Evolutionary conservation across 1,140 invertebrate species (phyloP), one percentile per base, ranked within the genome.

Genomic region (Oppia nitens): DNA sequence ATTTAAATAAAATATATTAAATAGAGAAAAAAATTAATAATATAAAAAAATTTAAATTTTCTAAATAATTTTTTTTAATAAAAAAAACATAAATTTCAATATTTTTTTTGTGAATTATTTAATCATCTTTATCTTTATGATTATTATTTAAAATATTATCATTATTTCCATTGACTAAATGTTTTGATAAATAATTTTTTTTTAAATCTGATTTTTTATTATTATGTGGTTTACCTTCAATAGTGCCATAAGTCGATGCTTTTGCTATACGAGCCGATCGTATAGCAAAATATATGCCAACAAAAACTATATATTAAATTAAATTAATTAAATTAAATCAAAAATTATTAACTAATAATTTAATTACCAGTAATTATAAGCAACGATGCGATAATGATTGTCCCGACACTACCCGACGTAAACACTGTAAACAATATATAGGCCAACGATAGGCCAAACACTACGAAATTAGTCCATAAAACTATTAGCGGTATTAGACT

Each of bases 321-420:
- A 40, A 40, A 40, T 9, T 40, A 40, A 40, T 17, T 40, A 9
- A 40, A 17, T 40, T 40, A 40, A 17, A 9, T 40, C 6, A 40
- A 40, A 40, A 17, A 9, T 40, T 40, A 40, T 40, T 40, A 17
- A 9, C 6, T 9, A 40, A 17, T 17, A 40, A 40, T 9, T 40
- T 40, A 6, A 40, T 6, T 40, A 40, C 32, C 32, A 9, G 17
- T 40, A 9, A 40, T 9, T 40, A 40, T 40, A 54, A 54, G 11
- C n/a, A 27, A 9, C 11, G 53, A 76, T 59, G 57, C 17, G 55
- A 50, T 40, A 62, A 32, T 62, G 27, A 57, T n/a, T 12, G 20
- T 11, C 40, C 56, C 21, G 17, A 21, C 12, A 48, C 23, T 47
- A n/a, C 51, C 14, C 45, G 20, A 53, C 12, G 52, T 55, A 21